Evolutionary conservation across 2,113 vertebrate species (phyloP).

Genomic region (Apus apus): DNA sequence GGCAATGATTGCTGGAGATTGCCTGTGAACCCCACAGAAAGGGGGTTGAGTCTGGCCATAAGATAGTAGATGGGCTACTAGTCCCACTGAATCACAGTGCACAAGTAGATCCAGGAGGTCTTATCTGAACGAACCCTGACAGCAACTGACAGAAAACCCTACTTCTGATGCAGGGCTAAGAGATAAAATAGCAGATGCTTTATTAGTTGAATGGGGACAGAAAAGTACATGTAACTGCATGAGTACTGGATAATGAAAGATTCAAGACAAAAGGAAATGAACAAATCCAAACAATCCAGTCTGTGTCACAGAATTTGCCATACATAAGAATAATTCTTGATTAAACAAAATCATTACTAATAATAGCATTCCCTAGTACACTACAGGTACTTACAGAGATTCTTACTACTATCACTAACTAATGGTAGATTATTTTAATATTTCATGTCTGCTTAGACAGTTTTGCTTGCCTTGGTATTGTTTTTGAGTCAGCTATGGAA

Average conservation of each 20-base stretch:
- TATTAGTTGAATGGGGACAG: neutral
- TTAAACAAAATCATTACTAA: neutral
- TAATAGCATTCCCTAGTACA: neutral
- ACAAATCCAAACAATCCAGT: neutral
- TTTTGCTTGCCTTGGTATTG: neutral
- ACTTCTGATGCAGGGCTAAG: neutral
- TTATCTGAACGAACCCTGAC: neutral
- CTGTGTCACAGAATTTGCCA: neutral
- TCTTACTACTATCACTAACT: neutral
- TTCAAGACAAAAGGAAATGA: neutral
- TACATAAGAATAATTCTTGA: neutral
- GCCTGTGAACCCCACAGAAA: neutral
- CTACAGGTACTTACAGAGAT: neutral
- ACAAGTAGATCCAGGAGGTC: neutral
- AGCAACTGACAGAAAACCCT: neutral
- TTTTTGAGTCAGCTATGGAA: neutral
- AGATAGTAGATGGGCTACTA: neutral
- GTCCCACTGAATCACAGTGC: neutral
- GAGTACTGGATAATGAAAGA: neutral
- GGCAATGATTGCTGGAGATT: neutral
- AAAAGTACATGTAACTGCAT: neutral
- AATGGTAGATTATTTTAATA: neutral
- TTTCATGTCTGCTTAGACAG: neutral
- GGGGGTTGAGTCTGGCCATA: neutral
- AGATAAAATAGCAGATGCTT: neutral